phyloP scores from a whole-genome alignment of 2,797 vertebrate species.

The Sebastes minor region DNA sequence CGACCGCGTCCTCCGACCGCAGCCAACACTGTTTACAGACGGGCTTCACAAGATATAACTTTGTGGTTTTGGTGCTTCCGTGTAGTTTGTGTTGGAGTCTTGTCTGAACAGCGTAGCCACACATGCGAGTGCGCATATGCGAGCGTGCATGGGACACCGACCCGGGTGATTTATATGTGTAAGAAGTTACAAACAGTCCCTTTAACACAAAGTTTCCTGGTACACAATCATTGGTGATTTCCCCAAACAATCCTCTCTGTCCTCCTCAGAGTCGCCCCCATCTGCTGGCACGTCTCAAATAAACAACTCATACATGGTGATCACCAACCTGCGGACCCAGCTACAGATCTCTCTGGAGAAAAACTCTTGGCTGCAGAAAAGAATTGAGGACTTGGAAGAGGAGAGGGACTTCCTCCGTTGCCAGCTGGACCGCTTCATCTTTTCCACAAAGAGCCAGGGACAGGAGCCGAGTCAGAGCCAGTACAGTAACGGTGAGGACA shows the following conservation, averaged over 20 bases:
- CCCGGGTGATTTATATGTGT: too few species aligned
- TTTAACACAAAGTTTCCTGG: background rate
- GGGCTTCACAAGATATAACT: too few species aligned
- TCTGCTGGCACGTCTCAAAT: constrained; percentile 72
- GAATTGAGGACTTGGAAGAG: constrained; percentile 92
- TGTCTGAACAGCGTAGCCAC: too few species aligned
- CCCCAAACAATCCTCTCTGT: background rate
- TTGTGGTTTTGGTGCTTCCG: too few species aligned
- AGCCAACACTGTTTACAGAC: too few species aligned
- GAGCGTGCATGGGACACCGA: too few species aligned
- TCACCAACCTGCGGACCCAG: constrained; percentile 88
- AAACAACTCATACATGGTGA: constrained; percentile 84
- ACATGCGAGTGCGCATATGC: too few species aligned
- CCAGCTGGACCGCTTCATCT: constrained; percentile 92
- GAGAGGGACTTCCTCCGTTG: constrained; percentile 92
- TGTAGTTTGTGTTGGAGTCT: too few species aligned
- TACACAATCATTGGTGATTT: background rate
- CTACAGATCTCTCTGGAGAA: constrained; percentile 92
- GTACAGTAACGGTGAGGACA: constrained; percentile 78
- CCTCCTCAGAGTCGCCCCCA: constrained; percentile 59
- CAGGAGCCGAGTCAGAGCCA: constrained; percentile 72
- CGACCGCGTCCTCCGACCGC: too few species aligned
- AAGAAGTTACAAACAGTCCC: too few species aligned
- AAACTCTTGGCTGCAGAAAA: constrained; percentile 92
- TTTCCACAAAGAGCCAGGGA: constrained; percentile 83